A percentile compares a stretch with the other conserved stretches of the same genome.
Conservation (phyloP, 2,113 vertebrate genomes). For the Phrynosoma blainvillii region DNA sequence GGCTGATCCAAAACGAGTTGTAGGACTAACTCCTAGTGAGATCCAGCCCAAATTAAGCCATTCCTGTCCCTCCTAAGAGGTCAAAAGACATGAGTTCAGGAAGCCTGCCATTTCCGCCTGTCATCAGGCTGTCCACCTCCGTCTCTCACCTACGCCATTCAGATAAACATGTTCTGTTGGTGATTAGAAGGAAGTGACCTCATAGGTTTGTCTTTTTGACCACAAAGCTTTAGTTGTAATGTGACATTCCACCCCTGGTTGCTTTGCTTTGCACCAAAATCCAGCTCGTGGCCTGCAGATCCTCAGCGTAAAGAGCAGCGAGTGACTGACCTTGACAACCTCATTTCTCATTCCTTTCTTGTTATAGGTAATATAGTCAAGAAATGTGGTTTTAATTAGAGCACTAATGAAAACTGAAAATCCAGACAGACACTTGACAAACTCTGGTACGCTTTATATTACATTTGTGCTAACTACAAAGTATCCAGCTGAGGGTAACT, state of each 20-base stretch:
- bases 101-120: conserved; percentile 61
- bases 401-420: conserved; percentile 87
- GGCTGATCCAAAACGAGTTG: background rate
- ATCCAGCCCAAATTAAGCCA: background rate
- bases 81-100: background rate
- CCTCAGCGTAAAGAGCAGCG: conserved; percentile 78
- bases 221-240: conserved; percentile 74
- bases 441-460: conserved; percentile 85
- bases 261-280: conserved; percentile 78
- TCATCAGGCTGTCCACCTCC: conserved; percentile 53
- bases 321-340: conserved; percentile 82
- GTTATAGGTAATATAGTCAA: conserved; percentile 85
- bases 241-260: conserved; percentile 64
- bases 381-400: conserved; percentile 87
- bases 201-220: conserved; percentile 68
- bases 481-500: conserved; percentile 86
- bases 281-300: conserved; percentile 80
- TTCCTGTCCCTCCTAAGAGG: background rate
- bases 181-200: conserved; percentile 77
- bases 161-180: conserved; percentile 52
- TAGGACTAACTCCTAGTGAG: background rate
- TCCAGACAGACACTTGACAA: conserved; percentile 88
- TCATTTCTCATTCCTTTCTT: conserved; percentile 86
- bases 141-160: conserved; percentile 28
- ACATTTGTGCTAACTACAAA: conserved; percentile 88